Base-by-base conservation (phyloP, 2,888 invertebrate species). In the Leptodirus hochenwartii region DNA sequence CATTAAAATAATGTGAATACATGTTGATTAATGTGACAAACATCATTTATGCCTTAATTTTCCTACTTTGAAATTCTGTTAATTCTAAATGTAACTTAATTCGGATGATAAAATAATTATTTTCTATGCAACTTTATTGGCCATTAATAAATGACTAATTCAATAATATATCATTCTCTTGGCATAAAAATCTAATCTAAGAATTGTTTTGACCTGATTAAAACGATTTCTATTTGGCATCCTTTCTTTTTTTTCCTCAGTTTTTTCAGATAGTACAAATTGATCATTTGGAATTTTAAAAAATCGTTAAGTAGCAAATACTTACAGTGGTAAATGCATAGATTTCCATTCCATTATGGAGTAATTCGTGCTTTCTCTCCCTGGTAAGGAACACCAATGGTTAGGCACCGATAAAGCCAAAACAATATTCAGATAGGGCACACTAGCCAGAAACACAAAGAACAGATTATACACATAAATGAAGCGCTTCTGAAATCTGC, bases 331-430 rank as follows among this genome's bases (percentile, higher is more conserved):
- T 40, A 67, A 43, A 8, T 64, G 62, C 6, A 64, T 32, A 17
- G 49, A 44, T 35, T 58, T 60, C 65, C 68, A 68, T 37, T 61
- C 46, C 4, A 57, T 53, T 6, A 53, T 9, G 1, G 61, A 53
- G 22, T 54, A 51, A 44, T 62, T 61, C 8, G 59, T 58, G 3
- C 37, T 35, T 25, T 60, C 54, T 27, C 56, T 46, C 15, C 66
- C 64, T 2, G 64, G 60, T 10, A 67, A 63, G 28, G 51, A 47
- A 38, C 69, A 69, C 63, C 64, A 65, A 44, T 68, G 66, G 25
- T 66, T 60, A 4, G 67, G 66, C 28, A 61, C 56, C 32, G 61
- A 58, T 31, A 68, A 44, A 13, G 62, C 60, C 40, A 68, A 47
- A 17, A 66, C 56, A 6, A 62, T 51, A 41, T 62, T 66, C 51